Percentiles rank a stretch among this genome's conserved stretches.
These are phyloP conservation scores for Hippocampus kuda DNA, from an alignment of 2,797 vertebrate genomes.

Conservation along the genomic window DNA sequence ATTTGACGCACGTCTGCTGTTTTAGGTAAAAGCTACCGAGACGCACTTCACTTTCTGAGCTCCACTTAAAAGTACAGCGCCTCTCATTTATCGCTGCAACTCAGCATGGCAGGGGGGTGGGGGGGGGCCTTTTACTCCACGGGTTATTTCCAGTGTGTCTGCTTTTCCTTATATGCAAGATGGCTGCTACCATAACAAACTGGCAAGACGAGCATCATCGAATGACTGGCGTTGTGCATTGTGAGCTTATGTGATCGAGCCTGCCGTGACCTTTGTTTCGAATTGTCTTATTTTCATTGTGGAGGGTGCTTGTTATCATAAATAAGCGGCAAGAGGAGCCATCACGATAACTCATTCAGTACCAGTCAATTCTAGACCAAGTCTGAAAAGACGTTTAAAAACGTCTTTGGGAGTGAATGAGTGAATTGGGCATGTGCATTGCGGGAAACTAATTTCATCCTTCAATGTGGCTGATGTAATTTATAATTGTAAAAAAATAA, in stretches of 20 bases:
- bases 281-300: not conserved
- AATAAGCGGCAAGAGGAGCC: not conserved
- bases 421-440: not conserved
- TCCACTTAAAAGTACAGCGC: conserved; percentile 1
- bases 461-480: no score
- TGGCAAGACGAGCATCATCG: no score
- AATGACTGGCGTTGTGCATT: no score
- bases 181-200: no score
- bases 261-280: no score
- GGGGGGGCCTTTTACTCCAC: not conserved
- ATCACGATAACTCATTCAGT: not conserved
- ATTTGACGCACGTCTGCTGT: conserved; percentile 4
- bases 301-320: not conserved
- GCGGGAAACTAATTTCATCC: not conserved
- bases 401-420: no score
- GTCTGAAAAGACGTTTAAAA: no score
- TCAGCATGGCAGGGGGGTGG: not conserved
- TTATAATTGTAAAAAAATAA: no score
- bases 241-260: no score
- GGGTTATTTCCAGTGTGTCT: not conserved
- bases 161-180: not conserved
- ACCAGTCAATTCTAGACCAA: no score
- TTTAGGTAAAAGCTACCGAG: conserved; percentile 1
- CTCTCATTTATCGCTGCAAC: not conserved
- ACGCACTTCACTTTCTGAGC: not conserved